These are phyloP conservation scores for Pardalotus punctatus DNA, from an alignment of 2,113 vertebrate species.

Conservation along the genomic window DNA sequence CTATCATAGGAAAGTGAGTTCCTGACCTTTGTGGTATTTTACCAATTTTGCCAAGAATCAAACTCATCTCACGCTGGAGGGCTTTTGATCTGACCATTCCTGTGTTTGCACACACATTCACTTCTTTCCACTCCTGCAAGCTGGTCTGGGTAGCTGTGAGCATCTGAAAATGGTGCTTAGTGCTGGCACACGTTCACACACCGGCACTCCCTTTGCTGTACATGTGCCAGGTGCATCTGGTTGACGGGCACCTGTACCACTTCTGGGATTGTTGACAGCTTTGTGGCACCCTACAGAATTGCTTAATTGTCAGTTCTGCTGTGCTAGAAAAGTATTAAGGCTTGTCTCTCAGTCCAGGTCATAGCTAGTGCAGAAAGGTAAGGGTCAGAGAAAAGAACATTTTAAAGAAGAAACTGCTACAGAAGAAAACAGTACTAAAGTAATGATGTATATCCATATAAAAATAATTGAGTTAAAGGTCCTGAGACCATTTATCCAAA, in stretches of 20 bases:
- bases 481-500: neutral
- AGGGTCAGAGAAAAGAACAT: neutral
- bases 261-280: neutral
- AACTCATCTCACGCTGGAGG: neutral
- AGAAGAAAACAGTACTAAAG: neutral
- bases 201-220: neutral
- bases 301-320: neutral
- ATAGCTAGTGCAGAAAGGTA: neutral
- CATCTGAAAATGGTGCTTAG: neutral
- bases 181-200: neutral
- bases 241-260: neutral
- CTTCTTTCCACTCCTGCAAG: neutral
- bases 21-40: neutral
- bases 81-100: neutral
- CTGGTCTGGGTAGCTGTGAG: neutral
- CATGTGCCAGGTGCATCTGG: neutral
- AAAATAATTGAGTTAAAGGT: neutral
- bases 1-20: neutral
- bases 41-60: neutral
- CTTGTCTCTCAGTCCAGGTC: neutral
- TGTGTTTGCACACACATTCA: neutral
- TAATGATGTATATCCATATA: neutral
- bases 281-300: neutral
- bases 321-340: neutral
- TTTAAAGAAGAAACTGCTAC: neutral